These are phyloP conservation scores for Parasteatoda tepidariorum DNA, from an alignment of 1,140 invertebrate genomes.

Conservation along the genomic window DNA sequence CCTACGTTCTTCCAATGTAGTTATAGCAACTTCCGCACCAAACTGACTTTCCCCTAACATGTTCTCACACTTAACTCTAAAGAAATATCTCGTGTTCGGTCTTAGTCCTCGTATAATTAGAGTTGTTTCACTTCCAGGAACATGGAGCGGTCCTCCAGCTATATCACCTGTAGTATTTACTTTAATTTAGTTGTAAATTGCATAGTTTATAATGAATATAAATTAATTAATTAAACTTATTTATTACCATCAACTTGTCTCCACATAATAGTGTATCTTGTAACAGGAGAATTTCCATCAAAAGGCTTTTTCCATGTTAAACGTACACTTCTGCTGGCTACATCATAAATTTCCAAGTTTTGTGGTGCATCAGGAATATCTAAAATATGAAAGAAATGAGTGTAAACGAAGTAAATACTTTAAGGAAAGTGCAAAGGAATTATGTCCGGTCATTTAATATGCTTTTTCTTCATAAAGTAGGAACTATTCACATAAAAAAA, in stretches of 20 bases:
- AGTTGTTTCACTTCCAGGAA: slow-evolving; percentile 39
- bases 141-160: slow-evolving; percentile 24
- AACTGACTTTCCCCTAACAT: slow-evolving; percentile 91
- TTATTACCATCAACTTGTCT: slow-evolving; percentile 38
- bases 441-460: too few relatives aligned
- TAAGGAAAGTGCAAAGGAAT: too few relatives aligned
- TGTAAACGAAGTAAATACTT: too few relatives aligned
- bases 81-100: slow-evolving; percentile 91
- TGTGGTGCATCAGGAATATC: slow-evolving; percentile 71
- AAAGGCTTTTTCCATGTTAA: slow-evolving; percentile 70
- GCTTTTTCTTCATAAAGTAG: too few relatives aligned
- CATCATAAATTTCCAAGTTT: too few relatives aligned
- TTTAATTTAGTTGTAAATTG: too few relatives aligned
- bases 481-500: too few relatives aligned
- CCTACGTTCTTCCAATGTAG: slow-evolving; percentile 89
- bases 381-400: slow-evolving; percentile 63
- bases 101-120: slow-evolving; percentile 70
- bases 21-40: slow-evolving; percentile 90
- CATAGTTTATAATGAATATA: too few relatives aligned
- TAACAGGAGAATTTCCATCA: slow-evolving; percentile 72
- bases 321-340: slow-evolving; percentile 66
- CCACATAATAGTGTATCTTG: slow-evolving; percentile 74
- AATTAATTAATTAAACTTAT: too few relatives aligned
- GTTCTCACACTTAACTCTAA: slow-evolving; percentile 93
- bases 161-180: neutral